phyloP scores from a whole-genome alignment of 2,888 invertebrate species.

The Nomada fucata region DNA sequence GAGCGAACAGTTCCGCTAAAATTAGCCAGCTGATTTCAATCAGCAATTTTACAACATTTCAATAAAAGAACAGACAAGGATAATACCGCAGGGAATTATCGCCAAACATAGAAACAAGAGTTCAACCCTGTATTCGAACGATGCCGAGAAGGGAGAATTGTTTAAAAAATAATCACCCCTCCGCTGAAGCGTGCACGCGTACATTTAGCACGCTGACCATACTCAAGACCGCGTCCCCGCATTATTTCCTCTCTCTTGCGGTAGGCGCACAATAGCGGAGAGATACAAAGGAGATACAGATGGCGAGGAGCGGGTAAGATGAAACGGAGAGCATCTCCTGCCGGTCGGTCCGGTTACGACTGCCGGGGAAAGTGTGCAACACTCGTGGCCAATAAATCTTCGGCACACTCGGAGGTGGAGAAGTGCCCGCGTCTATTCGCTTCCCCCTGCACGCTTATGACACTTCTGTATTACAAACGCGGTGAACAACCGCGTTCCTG shows the following conservation, averaged over 20 bases:
- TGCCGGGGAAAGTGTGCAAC: conserved; percentile 78
- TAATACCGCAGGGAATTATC: too few species aligned
- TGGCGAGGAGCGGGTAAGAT: conserved; percentile 40
- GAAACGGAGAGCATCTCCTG: conserved; percentile 54
- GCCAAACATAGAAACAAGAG: too few species aligned
- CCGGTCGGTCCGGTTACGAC: conserved; percentile 70
- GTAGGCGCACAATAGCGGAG: conserved; percentile 33
- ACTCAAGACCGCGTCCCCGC: too few species aligned
- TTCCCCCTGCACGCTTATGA: conserved; percentile 62
- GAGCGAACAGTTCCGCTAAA: too few species aligned
- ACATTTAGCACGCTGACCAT: too few species aligned
- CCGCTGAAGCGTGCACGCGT: too few species aligned
- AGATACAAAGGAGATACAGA: conserved; percentile 52
- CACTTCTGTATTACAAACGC: conserved; percentile 64
- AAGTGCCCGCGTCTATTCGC: conserved; percentile 59
- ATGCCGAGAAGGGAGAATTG: too few species aligned
- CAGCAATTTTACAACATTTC: too few species aligned
- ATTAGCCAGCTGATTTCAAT: too few species aligned
- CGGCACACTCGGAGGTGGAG: conserved; percentile 77
- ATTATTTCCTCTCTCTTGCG: not conserved
- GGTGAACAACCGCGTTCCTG: conserved; percentile 48
- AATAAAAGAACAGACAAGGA: too few species aligned
- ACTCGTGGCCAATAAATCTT: conserved; percentile 79
- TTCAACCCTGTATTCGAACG: too few species aligned
- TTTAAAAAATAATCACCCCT: too few species aligned